Percentiles rank a stretch among this genome's conserved stretches.
These are phyloP conservation scores for Dinomys branickii DNA, from an alignment of 2,113 vertebrate genomes.

Conservation along the genomic window DNA sequence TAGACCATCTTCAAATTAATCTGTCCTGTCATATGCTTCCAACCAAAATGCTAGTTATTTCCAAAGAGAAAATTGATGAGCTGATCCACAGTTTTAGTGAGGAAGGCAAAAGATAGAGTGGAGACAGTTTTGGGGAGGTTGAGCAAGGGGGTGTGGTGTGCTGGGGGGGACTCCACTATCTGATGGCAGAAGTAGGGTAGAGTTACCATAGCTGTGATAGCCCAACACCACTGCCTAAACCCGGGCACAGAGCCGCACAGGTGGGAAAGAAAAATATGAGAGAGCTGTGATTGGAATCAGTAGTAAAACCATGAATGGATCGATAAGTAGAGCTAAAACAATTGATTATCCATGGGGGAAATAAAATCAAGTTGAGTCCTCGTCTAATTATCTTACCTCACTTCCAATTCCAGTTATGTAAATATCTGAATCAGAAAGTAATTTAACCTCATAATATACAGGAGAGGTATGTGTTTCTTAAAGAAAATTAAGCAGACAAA, in stretches of 20 bases:
- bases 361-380: neutral
- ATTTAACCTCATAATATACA: neutral
- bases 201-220: neutral
- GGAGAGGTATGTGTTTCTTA: neutral
- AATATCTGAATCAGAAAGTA: neutral
- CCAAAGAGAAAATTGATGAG: neutral
- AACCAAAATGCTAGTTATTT: neutral
- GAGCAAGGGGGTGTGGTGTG: neutral
- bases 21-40: neutral
- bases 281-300: neutral
- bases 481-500: neutral
- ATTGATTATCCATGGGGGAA: neutral
- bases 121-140: neutral
- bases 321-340: neutral
- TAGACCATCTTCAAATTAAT: neutral
- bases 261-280: neutral
- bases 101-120: neutral
- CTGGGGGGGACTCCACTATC: neutral
- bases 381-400: neutral
- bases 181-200: fast-evolving
- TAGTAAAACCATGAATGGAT: too few species aligned
- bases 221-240: neutral
- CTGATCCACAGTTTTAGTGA: neutral
- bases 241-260: neutral
- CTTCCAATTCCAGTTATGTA: neutral